Base-by-base conservation (phyloP, 2,888 invertebrate genomes). In the Drosophila sordidula region DNA sequence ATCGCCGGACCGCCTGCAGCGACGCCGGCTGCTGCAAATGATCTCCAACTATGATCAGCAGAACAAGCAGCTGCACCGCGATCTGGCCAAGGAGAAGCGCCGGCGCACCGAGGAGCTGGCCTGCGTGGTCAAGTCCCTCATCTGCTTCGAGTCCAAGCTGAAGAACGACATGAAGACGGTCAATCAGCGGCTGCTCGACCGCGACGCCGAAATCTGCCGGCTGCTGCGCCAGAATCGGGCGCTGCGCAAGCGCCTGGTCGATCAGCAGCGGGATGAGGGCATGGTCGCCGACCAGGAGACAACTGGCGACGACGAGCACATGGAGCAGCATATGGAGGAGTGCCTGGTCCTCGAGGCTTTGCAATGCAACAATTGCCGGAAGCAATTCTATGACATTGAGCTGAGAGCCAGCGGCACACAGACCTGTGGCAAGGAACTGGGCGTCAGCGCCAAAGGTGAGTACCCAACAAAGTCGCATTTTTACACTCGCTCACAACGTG, bases 321-420 rank as follows among this genome's bases (percentile, higher is more conserved):
- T 26, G 26, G 76, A 80, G 57, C 72, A 70, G 36, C 47, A 56
- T 50, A 46, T 62, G 59, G 75, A 70, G 56, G 89, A 90, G 58
- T 90, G 91, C 77, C 81, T 90, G 73, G 84, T 90, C 47, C 87
- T 88, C 70, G 91, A 91, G 76, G 90, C 91, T 65, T 88, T 92
- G 77, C 91, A 90, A 89, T 92, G 92, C 90, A 90, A 89, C 52
- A 92, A 88, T 86, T 92, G 92, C 79, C 88, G 90, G 47, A 90
- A 91, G 86, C 90, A 92, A 81, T 92, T 91, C 87, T 92, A 92
- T 89, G 90, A 90, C 70, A 90, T 91, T 81, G 90, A 91, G 56
- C 73, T 87, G 45, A 90, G 80, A 70, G 90, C 91, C 64, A 88
- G 79, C 69, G 89, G 89, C 74, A 90, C 90, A 47, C 92, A 92